Percentiles rank a stretch among this genome's conserved stretches.
Conservation (phyloP, 2,888 invertebrate genomes). For the Rotaria macrura region DNA sequence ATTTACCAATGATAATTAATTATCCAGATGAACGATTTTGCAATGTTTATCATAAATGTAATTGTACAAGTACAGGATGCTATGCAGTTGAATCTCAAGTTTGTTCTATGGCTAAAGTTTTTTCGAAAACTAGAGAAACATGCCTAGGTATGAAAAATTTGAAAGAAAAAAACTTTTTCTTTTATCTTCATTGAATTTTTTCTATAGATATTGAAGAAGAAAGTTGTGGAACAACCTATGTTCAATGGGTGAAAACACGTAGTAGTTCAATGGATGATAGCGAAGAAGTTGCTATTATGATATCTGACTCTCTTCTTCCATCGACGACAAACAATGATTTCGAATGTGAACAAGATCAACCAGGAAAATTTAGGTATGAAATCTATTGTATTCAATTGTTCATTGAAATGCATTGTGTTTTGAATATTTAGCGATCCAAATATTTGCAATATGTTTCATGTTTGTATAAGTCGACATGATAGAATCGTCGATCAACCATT, state of each 20-base stretch:
- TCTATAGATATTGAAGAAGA: conserved; percentile 22
- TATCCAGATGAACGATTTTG: conserved; percentile 25
- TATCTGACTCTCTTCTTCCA: neutral
- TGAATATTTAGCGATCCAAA: conserved; percentile 4
- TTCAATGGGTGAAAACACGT: conserved; percentile 25
- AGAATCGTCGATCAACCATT: conserved; percentile 30
- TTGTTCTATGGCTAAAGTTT: conserved; percentile 24
- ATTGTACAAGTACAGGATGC: conserved; percentile 23
- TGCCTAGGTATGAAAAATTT: neutral
- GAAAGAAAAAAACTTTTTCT: neutral
- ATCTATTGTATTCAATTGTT: neutral
- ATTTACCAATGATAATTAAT: neutral
- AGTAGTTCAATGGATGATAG: neutral
- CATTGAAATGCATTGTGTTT: neutral
- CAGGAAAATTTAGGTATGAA: neutral
- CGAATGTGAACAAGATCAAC: conserved; percentile 1
- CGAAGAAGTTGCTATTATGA: neutral
- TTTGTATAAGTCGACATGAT: conserved; percentile 25
- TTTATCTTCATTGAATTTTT: neutral
- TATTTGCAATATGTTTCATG: conserved; percentile 33
- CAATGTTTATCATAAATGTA: conserved; percentile 33
- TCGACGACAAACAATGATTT: neutral
- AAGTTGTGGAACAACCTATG: conserved; percentile 29
- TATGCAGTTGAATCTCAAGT: conserved; percentile 18
- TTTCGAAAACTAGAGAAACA: neutral